Evolutionary conservation across 2,888 invertebrate species (phyloP).

Genomic region (Thera obeliscata): DNA sequence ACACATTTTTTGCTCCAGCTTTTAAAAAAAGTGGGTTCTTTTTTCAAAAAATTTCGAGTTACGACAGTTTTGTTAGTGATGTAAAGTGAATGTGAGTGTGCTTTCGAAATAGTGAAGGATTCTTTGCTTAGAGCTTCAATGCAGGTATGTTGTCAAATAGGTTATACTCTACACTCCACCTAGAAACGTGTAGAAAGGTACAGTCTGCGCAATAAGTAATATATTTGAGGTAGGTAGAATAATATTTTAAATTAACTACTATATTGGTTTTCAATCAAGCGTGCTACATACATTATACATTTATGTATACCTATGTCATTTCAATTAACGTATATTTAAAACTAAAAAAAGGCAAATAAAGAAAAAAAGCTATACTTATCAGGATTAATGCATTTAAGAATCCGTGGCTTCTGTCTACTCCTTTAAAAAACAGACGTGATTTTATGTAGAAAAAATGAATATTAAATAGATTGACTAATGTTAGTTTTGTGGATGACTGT

Average conservation of each 20-base stretch:
- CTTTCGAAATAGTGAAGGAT: constrained; percentile 51
- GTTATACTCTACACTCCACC: not conserved
- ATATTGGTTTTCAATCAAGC: not conserved
- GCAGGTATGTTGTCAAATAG: constrained; percentile 64
- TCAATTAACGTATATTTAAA: too few relatives aligned
- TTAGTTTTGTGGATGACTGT: constrained; percentile 1
- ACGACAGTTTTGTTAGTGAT: constrained; percentile 8
- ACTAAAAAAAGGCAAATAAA: too few relatives aligned
- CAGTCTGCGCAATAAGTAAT: constrained; percentile 2
- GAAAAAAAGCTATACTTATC: too few relatives aligned
- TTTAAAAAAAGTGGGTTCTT: constrained; percentile 26
- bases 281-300: not conserved
- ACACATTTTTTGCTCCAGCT: constrained; percentile 69
- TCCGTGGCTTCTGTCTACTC: too few relatives aligned
- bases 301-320: too few relatives aligned
- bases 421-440: too few relatives aligned
- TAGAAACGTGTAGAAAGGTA: not conserved
- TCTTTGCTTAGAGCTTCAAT: constrained; percentile 60
- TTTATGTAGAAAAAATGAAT: too few relatives aligned
- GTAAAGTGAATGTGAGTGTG: constrained; percentile 30
- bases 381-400: too few relatives aligned
- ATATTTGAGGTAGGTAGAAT: not conserved
- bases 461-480: too few relatives aligned
- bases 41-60: not conserved
- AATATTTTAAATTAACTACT: not conserved